phyloP scores from a whole-genome alignment of 1,140 invertebrate species.

The Matsumurasca onukii region DNA sequence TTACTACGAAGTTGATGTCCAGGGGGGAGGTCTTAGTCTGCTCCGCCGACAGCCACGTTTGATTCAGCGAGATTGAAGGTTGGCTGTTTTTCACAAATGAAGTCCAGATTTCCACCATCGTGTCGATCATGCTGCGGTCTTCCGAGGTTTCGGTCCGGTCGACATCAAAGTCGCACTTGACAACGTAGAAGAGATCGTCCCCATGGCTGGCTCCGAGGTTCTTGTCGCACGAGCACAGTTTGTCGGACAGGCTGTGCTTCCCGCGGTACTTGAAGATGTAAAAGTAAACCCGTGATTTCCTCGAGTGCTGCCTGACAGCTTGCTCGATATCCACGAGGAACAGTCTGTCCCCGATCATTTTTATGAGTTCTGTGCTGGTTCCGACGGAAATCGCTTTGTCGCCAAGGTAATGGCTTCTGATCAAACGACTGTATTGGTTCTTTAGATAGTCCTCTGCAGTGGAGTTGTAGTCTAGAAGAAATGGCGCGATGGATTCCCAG shows the following conservation, averaged over 20 bases:
- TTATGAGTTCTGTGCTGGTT: neutral
- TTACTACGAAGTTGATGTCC: neutral
- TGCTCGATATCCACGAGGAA: constrained; percentile 38
- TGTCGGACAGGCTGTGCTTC: constrained; percentile 32
- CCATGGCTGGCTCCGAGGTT: constrained; percentile 38
- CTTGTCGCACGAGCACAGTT: neutral
- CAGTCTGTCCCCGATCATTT: constrained; percentile 40
- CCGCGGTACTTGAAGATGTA: constrained; percentile 41
- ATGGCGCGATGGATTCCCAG: constrained; percentile 40
- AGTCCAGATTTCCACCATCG: neutral
- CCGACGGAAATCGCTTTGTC: constrained; percentile 28
- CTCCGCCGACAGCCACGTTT: neutral
- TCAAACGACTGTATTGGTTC: constrained; percentile 32
- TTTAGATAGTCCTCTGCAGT: constrained; percentile 31
- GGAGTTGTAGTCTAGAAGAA: constrained; percentile 41
- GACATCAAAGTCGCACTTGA: neutral
- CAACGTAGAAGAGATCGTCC: constrained; percentile 33
- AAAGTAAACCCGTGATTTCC: constrained; percentile 38
- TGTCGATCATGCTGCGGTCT: neutral
- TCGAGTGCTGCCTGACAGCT: constrained; percentile 34
- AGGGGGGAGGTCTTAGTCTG: neutral
- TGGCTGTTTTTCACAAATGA: neutral
- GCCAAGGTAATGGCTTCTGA: constrained; percentile 38
- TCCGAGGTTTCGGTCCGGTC: neutral
- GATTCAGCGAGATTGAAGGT: neutral